Evolutionary conservation across 64 coral and sea anemone genomes (phyloP), one percentile per base, ranked within the genome.

Genomic region (Cladopsammia gracilis): DNA sequence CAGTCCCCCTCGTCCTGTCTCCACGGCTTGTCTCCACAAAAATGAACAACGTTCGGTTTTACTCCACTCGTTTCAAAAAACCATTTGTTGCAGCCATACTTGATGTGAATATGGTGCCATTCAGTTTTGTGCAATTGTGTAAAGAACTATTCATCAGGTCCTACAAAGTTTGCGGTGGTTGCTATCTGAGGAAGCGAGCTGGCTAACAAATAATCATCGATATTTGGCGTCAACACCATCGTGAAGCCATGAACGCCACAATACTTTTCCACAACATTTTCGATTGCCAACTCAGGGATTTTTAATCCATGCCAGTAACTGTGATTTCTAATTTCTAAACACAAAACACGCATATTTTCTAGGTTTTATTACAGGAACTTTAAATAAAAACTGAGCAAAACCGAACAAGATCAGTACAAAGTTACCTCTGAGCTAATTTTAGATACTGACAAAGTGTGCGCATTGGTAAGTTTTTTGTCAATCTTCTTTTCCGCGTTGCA

Each of bases 111-210:
- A 87, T 94, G 95, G 86, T 72, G 84, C 95, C 95, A 97, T 16
- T 85, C 64, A n/a, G 49, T 85, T 65, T 97, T 90, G 75, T 90
- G 94, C 3, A 97, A 50, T 58, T 93, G 89, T 12, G 95, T 97
- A 64, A 97, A 97, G 56, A 94, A 97, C 25, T 90, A 71, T 23
- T 97, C 91, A 79, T 94, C 91, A 14, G 95, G 95, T 51, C 91
- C 88, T 47, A 87, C 84, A 56, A 93, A 97, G 22, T 72, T 86
- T 25, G 69, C 58, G 42, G 66, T 64, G 19, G 90, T 78, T 16
- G 91, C 95, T n/a, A 93, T 86, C 12, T 62, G 71, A 10, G 78
- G 91, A 26, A 90, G 91, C 46, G 91, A 94, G 51, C 82, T 91
- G 9, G 91, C 87, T 59, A 90, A 13, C 16, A 94, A 70, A 60